phyloP scores from a whole-genome alignment of 2,888 invertebrate genomes.

The Artemia sinica region DNA sequence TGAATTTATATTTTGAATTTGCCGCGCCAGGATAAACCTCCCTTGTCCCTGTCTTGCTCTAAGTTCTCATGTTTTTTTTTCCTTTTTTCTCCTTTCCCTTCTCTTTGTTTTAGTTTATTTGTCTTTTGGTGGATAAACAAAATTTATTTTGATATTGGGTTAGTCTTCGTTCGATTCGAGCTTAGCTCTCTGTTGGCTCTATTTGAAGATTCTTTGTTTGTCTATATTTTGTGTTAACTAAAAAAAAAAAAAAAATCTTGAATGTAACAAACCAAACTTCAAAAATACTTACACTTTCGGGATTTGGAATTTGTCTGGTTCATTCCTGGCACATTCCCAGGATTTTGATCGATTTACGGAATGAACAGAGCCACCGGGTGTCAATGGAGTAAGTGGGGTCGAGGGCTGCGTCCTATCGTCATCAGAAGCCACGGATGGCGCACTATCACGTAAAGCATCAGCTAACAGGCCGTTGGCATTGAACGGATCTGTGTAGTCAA shows the following conservation, averaged over 20 bases:
- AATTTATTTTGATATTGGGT: too few relatives aligned
- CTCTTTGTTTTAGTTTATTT: too few relatives aligned
- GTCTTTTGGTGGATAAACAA: too few relatives aligned
- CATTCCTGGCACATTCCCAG: slow-evolving; percentile 45
- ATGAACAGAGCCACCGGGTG: slow-evolving; percentile 22
- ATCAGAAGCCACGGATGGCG: slow-evolving; percentile 24
- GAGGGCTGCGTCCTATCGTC: slow-evolving; percentile 30
- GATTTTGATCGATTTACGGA: slow-evolving; percentile 1
- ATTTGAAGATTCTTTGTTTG: too few relatives aligned
- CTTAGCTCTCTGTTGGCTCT: neutral
- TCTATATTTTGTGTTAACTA: neutral
- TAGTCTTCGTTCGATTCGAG: too few relatives aligned
- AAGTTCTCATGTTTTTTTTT: too few relatives aligned
- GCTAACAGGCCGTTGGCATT: slow-evolving; percentile 22
- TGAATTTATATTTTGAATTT: too few relatives aligned
- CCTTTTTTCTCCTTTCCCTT: too few relatives aligned
- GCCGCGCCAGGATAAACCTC: too few relatives aligned
- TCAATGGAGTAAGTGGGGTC: slow-evolving; percentile 34
- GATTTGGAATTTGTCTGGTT: slow-evolving; percentile 90
- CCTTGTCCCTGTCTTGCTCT: too few relatives aligned
- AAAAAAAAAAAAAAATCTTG: slow-evolving; percentile 14
- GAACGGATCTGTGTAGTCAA: slow-evolving; percentile 25
- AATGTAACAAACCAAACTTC: neutral
- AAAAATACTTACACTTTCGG: slow-evolving; percentile 74
- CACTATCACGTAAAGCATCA: slow-evolving; percentile 18